Evolutionary conservation across 2,888 invertebrate species (phyloP).

Genomic region (Amorpha juglandis): DNA sequence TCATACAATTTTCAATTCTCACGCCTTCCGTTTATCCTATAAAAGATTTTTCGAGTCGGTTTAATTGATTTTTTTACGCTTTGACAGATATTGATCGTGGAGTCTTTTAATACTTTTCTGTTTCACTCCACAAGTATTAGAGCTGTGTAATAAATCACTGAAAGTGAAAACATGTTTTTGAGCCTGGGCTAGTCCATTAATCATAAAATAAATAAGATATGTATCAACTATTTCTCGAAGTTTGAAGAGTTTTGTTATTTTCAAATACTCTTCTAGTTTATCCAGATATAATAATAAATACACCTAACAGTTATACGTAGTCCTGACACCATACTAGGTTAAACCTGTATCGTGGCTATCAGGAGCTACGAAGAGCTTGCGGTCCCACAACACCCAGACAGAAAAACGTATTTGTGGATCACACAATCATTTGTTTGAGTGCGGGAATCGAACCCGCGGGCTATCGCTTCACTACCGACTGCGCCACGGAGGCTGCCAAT

Average conservation of each 20-base stretch:
- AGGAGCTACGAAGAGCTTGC: too few relatives aligned
- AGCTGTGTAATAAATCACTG: slow-evolving; percentile 73
- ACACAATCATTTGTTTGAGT: too few relatives aligned
- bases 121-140: slow-evolving; percentile 74
- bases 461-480: too few relatives aligned
- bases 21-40: slow-evolving; percentile 71
- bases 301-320: too few relatives aligned
- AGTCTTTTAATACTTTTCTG: slow-evolving; percentile 71
- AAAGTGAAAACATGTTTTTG: slow-evolving; percentile 67
- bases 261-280: neutral
- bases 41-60: slow-evolving; percentile 67
- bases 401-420: too few relatives aligned
- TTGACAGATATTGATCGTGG: slow-evolving; percentile 78
- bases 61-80: slow-evolving; percentile 76
- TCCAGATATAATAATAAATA: neutral
- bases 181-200: slow-evolving; percentile 69
- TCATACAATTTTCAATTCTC: slow-evolving; percentile 73
- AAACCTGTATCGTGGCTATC: too few relatives aligned
- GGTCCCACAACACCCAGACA: too few relatives aligned
- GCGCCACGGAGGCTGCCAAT: too few relatives aligned
- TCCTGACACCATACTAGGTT: too few relatives aligned
- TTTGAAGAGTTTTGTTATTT: slow-evolving; percentile 27
- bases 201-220: slow-evolving; percentile 65
- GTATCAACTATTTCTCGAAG: slow-evolving; percentile 47
- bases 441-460: too few relatives aligned